Conservation (phyloP, 2,797 vertebrate genomes). For the Harpagifer antarcticus region DNA sequence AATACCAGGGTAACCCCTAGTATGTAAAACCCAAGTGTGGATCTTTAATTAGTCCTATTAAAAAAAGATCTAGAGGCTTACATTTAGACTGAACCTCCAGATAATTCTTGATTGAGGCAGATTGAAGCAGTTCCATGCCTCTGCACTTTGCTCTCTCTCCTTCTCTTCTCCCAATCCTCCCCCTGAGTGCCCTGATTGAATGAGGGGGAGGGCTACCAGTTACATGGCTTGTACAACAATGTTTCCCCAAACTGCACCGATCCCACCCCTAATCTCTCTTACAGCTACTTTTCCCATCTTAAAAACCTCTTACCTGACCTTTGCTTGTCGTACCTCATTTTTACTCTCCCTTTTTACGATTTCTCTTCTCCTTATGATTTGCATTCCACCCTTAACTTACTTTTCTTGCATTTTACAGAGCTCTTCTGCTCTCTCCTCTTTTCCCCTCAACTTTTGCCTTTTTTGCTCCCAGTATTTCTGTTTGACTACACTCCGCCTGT, state of each 20-base stretch:
- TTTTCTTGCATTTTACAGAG: neutral
- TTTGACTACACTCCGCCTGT: slow-evolving; percentile 25
- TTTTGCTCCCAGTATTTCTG: slow-evolving; percentile 39
- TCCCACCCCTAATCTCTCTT: neutral
- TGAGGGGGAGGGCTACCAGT: slow-evolving; percentile 35
- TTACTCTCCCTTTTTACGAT: neutral
- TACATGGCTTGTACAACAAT: slow-evolving; percentile 25
- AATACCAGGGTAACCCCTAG: no score
- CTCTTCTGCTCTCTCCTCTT: neutral
- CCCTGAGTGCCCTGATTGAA: slow-evolving; percentile 39
- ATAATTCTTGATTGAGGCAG: slow-evolving; percentile 28
- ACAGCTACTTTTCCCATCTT: neutral
- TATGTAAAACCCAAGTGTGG: slow-evolving; percentile 1
- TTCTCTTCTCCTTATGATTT: slow-evolving; percentile 11
- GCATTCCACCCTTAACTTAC: neutral
- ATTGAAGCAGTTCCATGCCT: slow-evolving; percentile 23
- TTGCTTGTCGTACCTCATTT: slow-evolving; percentile 3
- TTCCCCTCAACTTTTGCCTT: slow-evolving; percentile 15
- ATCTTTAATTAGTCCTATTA: slow-evolving; percentile 24
- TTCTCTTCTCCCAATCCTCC: slow-evolving; percentile 22
- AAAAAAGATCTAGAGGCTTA: slow-evolving; percentile 38
- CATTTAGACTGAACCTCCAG: slow-evolving; percentile 33
- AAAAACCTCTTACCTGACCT: neutral
- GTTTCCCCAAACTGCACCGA: neutral
- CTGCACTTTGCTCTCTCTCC: slow-evolving; percentile 58